Evolutionary conservation across 2,113 vertebrate species (phyloP), one percentile per base, ranked within the genome.

Genomic region (Notothenia rossii): DNA sequence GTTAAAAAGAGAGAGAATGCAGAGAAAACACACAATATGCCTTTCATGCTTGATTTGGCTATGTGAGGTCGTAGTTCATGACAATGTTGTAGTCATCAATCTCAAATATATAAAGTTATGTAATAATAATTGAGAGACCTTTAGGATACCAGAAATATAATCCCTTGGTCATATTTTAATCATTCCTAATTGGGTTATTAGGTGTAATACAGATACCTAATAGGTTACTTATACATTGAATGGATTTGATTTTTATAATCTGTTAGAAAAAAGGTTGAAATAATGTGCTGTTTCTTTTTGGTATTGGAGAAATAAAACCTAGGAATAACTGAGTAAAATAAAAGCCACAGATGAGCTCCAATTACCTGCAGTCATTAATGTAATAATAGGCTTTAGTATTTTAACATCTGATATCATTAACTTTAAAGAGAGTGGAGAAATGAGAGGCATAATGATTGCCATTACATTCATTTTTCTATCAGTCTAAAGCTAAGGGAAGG

Each of bases 51-150:
- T 55, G 29, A 46, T 51, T 22, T 5, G 18, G 58, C 5, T 36
- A 20, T 22, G 11, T n/a, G 72, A 59, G n/a, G 4, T 73, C 6
- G n/a, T 45, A 6, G 56, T 54, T 62, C 36, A 7, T 67, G 40
- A 60, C 15, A 18, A 56, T 25, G 20, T 36, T 71, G 20, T 22
- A 10, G 15, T 12, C 48, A 60, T 29, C 17, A 40, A 15, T 46
- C 43, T 17, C 69, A 58, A 29, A 51, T 14, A 4, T 22, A 67
- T 49, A 2, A 46, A 66, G 17, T 63, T 60, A 72, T 20, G 56
- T 45, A 74, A 74, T 72, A 66, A 58, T 71, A 9, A 33, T 59
- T 29, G 29, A 29, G 3, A 40, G 36, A 40, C 36, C 5, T 40
- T 40, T 40, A 40, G 36, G 36, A 40, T 40, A 40, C 36, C 36